Percentiles rank a stretch among this genome's conserved stretches.
These are phyloP conservation scores for Rafetus swinhoei DNA, from an alignment of 2,113 vertebrate genomes.

Conservation along the genomic window DNA sequence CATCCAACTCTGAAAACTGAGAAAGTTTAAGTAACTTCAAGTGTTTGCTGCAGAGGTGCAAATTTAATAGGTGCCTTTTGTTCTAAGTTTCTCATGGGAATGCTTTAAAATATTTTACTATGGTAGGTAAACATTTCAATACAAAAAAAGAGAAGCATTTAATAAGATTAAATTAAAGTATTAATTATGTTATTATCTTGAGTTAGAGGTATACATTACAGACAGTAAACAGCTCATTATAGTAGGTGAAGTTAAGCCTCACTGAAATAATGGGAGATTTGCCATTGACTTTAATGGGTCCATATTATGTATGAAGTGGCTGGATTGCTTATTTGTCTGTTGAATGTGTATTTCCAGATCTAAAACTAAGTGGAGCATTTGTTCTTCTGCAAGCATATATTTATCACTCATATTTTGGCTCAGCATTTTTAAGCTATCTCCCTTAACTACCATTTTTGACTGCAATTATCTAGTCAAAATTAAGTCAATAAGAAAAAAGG, in stretches of 20 bases:
- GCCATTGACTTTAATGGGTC: not conserved
- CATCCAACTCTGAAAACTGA: conserved; percentile 23
- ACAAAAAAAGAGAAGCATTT: not conserved
- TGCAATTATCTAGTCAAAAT: not conserved
- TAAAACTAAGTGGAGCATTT: not conserved
- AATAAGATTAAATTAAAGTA: not conserved
- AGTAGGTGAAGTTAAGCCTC: not conserved
- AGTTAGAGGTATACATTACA: not conserved
- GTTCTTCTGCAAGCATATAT: not conserved
- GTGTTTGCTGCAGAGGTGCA: conserved; percentile 46
- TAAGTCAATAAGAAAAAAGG: not conserved
- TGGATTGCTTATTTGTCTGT: not conserved
- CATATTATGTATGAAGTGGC: not conserved
- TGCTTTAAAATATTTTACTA: not conserved
- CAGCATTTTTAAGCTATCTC: not conserved
- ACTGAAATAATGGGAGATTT: not conserved
- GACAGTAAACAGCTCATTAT: not conserved
- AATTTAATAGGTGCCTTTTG: conserved; percentile 13
- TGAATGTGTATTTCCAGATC: not conserved
- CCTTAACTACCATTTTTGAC: not conserved
- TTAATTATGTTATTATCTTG: not conserved
- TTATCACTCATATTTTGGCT: not conserved
- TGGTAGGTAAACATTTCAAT: not conserved
- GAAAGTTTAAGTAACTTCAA: not conserved
- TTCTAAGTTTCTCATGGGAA: not conserved